Percentiles rank a stretch among this genome's conserved stretches.
These are phyloP conservation scores for Scomberomorus guttatus DNA, from an alignment of 2,797 vertebrate genomes.

Conservation along the genomic window DNA sequence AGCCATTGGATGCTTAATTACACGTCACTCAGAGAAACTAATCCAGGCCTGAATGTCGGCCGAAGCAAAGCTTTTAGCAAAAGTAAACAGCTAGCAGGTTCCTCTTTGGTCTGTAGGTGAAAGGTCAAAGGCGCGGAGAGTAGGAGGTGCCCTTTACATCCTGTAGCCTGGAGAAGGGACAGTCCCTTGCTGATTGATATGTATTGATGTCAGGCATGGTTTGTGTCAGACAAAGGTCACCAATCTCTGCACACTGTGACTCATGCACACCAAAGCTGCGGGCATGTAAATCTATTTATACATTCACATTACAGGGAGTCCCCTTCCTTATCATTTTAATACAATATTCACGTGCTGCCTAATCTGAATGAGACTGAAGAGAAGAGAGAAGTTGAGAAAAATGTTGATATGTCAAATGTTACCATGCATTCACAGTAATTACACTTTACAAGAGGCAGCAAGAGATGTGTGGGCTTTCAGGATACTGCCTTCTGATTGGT, in stretches of 20 bases:
- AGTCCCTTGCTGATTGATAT: slow-evolving; percentile 1
- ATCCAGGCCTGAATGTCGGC: neutral
- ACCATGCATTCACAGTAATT: no score
- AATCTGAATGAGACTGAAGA: no score
- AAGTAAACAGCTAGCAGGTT: neutral
- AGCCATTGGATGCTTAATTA: neutral
- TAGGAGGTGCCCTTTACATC: neutral
- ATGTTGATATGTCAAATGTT: no score
- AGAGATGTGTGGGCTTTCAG: no score
- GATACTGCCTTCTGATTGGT: no score
- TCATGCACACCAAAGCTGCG: no score
- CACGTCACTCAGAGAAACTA: neutral
- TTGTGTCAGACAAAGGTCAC: neutral
- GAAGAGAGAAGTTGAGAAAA: no score
- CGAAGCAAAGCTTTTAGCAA: neutral
- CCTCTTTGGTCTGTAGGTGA: slow-evolving; percentile 12
- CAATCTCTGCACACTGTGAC: neutral
- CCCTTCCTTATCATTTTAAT: no score
- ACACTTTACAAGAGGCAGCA: no score
- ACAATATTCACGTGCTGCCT: no score
- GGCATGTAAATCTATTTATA: no score
- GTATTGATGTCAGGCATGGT: neutral
- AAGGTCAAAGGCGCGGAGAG: slow-evolving; percentile 16
- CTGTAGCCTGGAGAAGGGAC: slow-evolving; percentile 5
- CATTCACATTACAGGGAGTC: no score